These are phyloP conservation scores for Mactra quadrangularis DNA, from an alignment of 1,140 invertebrate species.

Conservation along the genomic window DNA sequence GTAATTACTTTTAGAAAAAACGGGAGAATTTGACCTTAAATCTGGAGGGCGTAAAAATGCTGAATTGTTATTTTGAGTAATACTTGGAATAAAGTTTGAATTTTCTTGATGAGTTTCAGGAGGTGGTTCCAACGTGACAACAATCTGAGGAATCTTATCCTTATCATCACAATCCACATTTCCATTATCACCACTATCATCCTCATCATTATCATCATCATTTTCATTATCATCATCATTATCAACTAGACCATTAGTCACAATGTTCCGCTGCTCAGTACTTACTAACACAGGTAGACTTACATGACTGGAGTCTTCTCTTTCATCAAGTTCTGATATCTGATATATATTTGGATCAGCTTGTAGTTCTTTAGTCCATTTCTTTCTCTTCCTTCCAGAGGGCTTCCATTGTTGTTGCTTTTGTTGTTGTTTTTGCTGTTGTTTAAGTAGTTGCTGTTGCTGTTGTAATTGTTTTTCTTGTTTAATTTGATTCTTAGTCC, in stretches of 20 bases:
- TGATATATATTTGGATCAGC: constrained; percentile 37
- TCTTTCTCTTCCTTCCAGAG: neutral
- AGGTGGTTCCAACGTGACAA: constrained; percentile 1
- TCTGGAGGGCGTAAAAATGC: constrained; percentile 5
- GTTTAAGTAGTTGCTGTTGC: constrained; percentile 13
- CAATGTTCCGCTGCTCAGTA: neutral
- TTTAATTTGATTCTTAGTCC: constrained; percentile 41
- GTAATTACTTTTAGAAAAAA: neutral
- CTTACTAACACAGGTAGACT: neutral
- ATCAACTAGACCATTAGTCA: no score
- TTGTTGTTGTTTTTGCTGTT: neutral
- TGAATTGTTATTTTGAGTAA: no score
- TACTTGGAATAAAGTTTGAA: neutral
- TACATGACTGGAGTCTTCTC: no score
- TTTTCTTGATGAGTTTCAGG: no score
- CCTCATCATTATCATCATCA: no score
- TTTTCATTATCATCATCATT: no score
- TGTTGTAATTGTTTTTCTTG: constrained; percentile 17
- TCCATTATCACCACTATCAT: neutral
- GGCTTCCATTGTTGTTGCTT: constrained; percentile 13
- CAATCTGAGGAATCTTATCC: neutral
- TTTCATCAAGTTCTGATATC: constrained; percentile 49
- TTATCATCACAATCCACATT: no score
- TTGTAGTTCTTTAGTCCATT: constrained; percentile 2
- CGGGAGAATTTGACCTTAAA: constrained; percentile 2